Conservation (phyloP, 2,113 vertebrate species). For the Catharus fuscescens region DNA sequence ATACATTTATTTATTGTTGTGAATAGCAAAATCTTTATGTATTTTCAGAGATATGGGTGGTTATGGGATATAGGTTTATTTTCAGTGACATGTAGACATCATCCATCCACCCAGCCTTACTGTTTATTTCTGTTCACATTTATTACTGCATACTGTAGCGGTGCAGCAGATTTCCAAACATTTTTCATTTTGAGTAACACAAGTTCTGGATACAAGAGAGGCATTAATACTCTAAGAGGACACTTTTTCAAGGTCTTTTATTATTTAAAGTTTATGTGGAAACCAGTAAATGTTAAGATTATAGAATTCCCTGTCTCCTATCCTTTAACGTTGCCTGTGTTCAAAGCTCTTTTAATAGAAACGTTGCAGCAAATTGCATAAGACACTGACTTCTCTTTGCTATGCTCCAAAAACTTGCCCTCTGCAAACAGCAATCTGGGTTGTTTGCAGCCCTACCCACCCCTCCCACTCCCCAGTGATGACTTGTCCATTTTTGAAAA, state of each 20-base stretch:
- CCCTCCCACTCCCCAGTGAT: no score
- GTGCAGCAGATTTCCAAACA: neutral
- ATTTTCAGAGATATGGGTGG: neutral
- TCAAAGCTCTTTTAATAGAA: neutral
- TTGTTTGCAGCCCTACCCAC: neutral
- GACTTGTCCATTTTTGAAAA: neutral
- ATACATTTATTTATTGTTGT: neutral
- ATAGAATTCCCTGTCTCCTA: neutral
- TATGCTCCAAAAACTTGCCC: neutral
- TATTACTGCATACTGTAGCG: neutral
- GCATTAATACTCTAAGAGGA: neutral
- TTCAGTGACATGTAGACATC: neutral
- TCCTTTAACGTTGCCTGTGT: neutral
- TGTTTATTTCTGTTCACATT: neutral
- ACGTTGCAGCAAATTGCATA: neutral
- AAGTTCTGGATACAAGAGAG: neutral
- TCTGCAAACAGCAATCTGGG: neutral
- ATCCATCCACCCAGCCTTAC: neutral
- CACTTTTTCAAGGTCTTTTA: neutral
- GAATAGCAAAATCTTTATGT: neutral
- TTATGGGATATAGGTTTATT: neutral
- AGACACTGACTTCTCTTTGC: neutral
- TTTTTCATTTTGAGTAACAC: neutral
- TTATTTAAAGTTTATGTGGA: neutral
- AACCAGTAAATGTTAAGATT: neutral